Evolutionary conservation across 1,140 invertebrate species (phyloP), one percentile per base, ranked within the genome.

Genomic region (Cherax quadricarinatus): DNA sequence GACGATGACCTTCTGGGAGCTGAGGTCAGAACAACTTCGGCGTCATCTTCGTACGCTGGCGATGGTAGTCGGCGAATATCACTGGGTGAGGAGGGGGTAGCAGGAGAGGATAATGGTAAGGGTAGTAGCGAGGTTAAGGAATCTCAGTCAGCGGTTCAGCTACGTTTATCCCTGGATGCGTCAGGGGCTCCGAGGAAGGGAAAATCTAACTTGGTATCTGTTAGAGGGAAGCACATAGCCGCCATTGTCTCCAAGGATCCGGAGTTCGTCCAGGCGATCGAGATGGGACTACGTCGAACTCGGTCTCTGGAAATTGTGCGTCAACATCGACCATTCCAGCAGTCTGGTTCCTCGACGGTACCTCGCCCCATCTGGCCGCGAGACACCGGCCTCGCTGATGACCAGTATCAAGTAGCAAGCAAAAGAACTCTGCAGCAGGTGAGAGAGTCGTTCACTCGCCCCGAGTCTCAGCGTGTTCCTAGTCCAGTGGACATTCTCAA

Each of bases 351-450:
- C 41, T 66, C 88, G 14, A 90, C 80, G 24, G 88, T 84, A 18
- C 88, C 88, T 41, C 81, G 82, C 1, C 80, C 88, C n/a, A 60
- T 83, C 49, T 91, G 92, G 92, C 92, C 92, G n/a, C 60, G 73
- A n/a, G 85, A 82, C 6, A 82, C 48, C 30, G 30, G 70, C 24
- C 51, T 86, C 41, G 62, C 60, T 48, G 70, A 48, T 62, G 53
- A 53, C 12, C 78, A 82, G 62, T 57, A 79, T 16, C 21, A 21
- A 48, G n/a, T 57, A 84, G 18, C 41, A 1, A 81, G 57, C 18
- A 81, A 57, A 21, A 60, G 18, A 21, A 5, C 62, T 21, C 18
- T 66, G 62, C 62, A 53, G 9, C 41, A 85, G 49, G 18, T 70
- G 5, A 24, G 18, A 30, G n/a, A 51, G 75, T 21, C 30, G 21